These are phyloP conservation scores for Drosophila rellima DNA, from an alignment of 2,888 invertebrate genomes.

Conservation along the genomic window DNA sequence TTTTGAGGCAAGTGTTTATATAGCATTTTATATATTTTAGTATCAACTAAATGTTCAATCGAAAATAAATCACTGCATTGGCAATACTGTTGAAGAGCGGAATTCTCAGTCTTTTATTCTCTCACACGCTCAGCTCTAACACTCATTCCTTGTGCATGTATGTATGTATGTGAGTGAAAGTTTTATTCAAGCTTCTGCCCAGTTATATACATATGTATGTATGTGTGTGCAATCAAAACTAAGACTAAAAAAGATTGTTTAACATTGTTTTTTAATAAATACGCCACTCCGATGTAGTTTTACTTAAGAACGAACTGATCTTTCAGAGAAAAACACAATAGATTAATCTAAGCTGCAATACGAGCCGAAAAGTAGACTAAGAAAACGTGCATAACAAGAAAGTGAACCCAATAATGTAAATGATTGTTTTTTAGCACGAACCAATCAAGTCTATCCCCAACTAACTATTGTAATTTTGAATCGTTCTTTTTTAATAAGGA, in stretches of 20 bases:
- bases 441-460: background rate
- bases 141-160: background rate
- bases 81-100: conserved; percentile 3
- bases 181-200: background rate
- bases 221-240: background rate
- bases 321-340: background rate
- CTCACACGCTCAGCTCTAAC: conserved; percentile 1
- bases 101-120: conserved; percentile 1
- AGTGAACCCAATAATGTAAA: background rate
- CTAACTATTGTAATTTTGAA: background rate
- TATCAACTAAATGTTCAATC: background rate
- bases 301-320: too few species aligned
- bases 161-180: background rate
- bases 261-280: too few species aligned
- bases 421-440: background rate
- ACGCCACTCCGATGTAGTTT: too few species aligned
- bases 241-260: too few species aligned
- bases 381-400: background rate
- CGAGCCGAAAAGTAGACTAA: conserved; percentile 9
- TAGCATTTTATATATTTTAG: too few species aligned
- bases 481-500: background rate
- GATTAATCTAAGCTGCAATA: background rate
- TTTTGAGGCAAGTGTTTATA: too few species aligned
- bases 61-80: conserved; percentile 4
- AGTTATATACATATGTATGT: background rate